A percentile compares a stretch with the other conserved stretches of the same genome.
Conservation (phyloP, 2,113 vertebrate species). For the Heliornis fulica region DNA sequence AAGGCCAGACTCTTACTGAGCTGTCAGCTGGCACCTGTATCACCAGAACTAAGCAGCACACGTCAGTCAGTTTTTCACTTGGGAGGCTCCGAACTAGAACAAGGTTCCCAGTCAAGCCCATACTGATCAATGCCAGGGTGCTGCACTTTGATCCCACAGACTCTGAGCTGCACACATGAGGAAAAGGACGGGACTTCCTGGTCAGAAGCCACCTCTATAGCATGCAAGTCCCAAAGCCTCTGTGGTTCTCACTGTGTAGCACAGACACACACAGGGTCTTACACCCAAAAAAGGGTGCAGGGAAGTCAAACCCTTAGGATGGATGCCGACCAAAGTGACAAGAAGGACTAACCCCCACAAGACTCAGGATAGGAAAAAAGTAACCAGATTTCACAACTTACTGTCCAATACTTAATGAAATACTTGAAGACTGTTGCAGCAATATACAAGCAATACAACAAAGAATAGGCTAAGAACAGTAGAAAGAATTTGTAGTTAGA, state of each 20-base stretch:
- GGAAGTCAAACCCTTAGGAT: not conserved
- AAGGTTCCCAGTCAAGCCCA: rapidly evolving
- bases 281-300: not conserved
- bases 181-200: not conserved
- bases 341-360: not conserved
- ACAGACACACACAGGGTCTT: not conserved
- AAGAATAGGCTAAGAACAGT: slow-evolving; percentile 93
- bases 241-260: not conserved
- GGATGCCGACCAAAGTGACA: not conserved
- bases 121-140: not conserved
- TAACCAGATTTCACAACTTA: slow-evolving; percentile 73
- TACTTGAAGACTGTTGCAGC: slow-evolving; percentile 92
- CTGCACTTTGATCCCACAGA: not conserved
- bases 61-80: not conserved
- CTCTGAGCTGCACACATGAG: not conserved
- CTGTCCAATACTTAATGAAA: slow-evolving; percentile 97
- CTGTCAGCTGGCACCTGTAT: not conserved
- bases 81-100: not conserved
- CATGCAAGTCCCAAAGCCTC: not conserved
- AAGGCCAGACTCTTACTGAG: not conserved
- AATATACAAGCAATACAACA: slow-evolving; percentile 93
- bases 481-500: slow-evolving; percentile 99
- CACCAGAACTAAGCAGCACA: not conserved
- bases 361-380: not conserved
- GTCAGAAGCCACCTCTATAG: not conserved